Base-by-base conservation (phyloP, 2,113 vertebrate genomes). In the Coturnix japonica region DNA sequence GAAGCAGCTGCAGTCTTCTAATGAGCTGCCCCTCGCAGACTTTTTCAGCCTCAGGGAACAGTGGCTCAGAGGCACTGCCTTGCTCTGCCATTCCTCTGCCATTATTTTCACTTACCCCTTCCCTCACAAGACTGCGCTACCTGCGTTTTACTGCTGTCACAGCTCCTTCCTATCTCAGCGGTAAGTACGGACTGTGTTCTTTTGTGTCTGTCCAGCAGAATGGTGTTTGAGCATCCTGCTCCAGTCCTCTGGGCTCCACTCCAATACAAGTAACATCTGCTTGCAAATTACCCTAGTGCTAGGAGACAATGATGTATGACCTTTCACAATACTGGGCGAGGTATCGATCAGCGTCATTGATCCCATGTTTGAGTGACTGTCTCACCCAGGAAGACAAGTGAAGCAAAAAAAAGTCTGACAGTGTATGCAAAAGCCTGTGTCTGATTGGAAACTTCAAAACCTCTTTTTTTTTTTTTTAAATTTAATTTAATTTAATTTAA, bases 311-410 rank as follows among this genome's bases (percentile, higher is more conserved):
- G 71, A 91, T 64, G 82, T 51, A 91, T 86, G 84, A 93, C 84
- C 83, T 93, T 90, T 91, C 79, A 81, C 60, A 82, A n/a, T 81
- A 85, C 59, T 77, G 60, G 77, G 70, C 3, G 30, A 90, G n/a
- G 49, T 94, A 90, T 87, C 72, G 91, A 96, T 82, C 57, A 63
- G 89, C 90, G 41, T 60, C 61, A 96, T 94, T 83, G 95, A 96
- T 93, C 71, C 47, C 28, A 39, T 35, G 93, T 94, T 92, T 91
- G 95, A 96, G 75, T 78, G 81, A 96, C 84, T 91, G 61, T 78
- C 64, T 91, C 88, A 89, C 75, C 37, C 61, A 63, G 47, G 35
- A 66, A 87, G 80, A 89, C 81, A 94, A 83, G 79, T 59, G 72
- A 94, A 95, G 89, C 78, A 67, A 85, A 87, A 85, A 87, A 87